Evolutionary conservation across 1,140 invertebrate genomes (phyloP).

Genomic region (Danaus melanippus): DNA sequence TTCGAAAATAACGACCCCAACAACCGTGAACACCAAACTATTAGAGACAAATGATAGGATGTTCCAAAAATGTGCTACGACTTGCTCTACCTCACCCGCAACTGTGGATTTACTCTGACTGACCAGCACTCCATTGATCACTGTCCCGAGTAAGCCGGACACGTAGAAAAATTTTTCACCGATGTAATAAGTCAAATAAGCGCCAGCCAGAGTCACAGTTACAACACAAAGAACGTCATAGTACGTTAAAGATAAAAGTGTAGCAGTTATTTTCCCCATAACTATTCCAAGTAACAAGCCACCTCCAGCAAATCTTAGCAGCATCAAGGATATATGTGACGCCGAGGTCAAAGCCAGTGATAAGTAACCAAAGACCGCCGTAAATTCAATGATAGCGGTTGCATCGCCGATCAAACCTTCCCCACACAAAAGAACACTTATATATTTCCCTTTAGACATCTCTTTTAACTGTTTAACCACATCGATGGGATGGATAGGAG

Average conservation of each 20-base stretch:
- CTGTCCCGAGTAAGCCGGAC: constrained; percentile 49
- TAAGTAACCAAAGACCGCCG: constrained; percentile 47
- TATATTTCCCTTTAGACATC: constrained; percentile 50
- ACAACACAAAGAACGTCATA: constrained; percentile 51
- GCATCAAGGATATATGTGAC: constrained; percentile 44
- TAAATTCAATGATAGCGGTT: constrained; percentile 59
- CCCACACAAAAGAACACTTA: constrained; percentile 51
- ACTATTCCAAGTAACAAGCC: constrained; percentile 46
- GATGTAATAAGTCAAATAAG: constrained; percentile 57
- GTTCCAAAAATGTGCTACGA: constrained; percentile 45
- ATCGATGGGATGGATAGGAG: constrained; percentile 56
- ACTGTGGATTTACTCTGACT: constrained; percentile 50
- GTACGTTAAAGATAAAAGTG: constrained; percentile 48
- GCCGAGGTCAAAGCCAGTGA: constrained; percentile 41
- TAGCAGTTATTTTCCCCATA: constrained; percentile 41
- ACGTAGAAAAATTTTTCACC: constrained; percentile 61
- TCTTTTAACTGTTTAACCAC: constrained; percentile 51
- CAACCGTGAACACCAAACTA: constrained; percentile 53
- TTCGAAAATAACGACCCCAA: constrained; percentile 59
- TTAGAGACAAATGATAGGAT: constrained; percentile 46
- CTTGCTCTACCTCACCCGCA: constrained; percentile 49
- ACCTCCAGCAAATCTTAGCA: constrained; percentile 49
- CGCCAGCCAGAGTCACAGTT: constrained; percentile 43
- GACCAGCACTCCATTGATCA: constrained; percentile 49
- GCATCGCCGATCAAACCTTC: constrained; percentile 58